These are phyloP conservation scores for Melitaea cinxia DNA, from an alignment of 1,140 invertebrate species.

Conservation along the genomic window DNA sequence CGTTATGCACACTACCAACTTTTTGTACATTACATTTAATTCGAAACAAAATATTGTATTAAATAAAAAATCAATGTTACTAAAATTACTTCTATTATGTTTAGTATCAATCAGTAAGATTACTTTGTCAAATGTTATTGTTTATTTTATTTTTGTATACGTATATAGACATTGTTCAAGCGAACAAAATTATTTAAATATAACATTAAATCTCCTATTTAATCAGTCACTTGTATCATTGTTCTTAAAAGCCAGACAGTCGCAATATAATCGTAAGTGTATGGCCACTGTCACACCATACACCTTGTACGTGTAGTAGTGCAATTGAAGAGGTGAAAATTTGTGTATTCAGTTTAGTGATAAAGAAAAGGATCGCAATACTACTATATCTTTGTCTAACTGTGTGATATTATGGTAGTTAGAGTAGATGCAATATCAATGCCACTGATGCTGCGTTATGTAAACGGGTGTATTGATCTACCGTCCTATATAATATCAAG, in stretches of 20 bases:
- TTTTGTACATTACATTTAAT: too few relatives aligned
- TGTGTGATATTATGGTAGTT: neutral
- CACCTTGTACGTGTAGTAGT: neutral
- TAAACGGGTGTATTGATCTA: neutral
- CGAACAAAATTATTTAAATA: too few relatives aligned
- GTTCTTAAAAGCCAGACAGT: too few relatives aligned
- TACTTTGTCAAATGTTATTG: too few relatives aligned
- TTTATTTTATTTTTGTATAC: too few relatives aligned
- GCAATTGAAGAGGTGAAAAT: neutral
- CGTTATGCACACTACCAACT: neutral
- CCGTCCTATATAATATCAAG: neutral
- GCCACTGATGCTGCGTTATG: neutral
- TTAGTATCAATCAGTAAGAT: too few relatives aligned
- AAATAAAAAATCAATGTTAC: too few relatives aligned
- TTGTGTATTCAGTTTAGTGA: slow-evolving; percentile 4
- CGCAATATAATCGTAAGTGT: neutral
- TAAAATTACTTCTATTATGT: too few relatives aligned
- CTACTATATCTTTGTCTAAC: neutral
- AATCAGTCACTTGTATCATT: too few relatives aligned
- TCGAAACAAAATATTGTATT: too few relatives aligned
- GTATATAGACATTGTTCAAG: too few relatives aligned
- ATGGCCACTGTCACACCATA: neutral
- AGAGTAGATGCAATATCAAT: neutral
- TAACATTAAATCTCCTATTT: too few relatives aligned
- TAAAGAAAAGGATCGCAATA: neutral